phyloP scores from a whole-genome alignment of 2,797 vertebrate species.

The Sebastes vulpes region DNA sequence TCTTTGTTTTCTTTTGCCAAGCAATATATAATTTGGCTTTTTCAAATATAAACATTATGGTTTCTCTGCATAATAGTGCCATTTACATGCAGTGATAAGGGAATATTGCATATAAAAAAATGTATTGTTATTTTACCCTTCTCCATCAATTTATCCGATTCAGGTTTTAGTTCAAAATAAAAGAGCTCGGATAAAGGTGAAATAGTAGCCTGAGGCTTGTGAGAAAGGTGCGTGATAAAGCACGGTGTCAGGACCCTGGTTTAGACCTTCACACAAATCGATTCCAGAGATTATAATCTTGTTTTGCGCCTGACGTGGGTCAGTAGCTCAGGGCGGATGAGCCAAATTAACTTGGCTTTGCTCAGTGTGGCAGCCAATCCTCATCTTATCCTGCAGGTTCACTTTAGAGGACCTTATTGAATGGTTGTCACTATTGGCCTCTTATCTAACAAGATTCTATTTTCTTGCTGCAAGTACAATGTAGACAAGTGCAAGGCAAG shows the following conservation, averaged over 20 bases:
- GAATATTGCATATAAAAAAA: background rate
- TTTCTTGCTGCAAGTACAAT: conserved; percentile 40
- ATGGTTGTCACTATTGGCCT: conserved; percentile 66
- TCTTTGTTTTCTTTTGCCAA: background rate
- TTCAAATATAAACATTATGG: background rate
- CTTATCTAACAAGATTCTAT: conserved; percentile 68
- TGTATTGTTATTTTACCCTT: background rate
- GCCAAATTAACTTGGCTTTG: conserved; percentile 72
- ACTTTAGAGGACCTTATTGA: conserved; percentile 71
- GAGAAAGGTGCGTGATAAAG: conserved; percentile 53
- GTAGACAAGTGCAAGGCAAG: background rate
- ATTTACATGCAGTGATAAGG: conserved; percentile 21
- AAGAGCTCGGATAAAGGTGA: conserved; percentile 37
- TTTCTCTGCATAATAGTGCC: background rate
- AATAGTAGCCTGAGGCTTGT: conserved; percentile 51
- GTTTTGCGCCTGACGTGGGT: conserved; percentile 72
- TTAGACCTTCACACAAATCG: conserved; percentile 77
- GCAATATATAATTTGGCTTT: background rate
- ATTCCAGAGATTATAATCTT: conserved; percentile 83
- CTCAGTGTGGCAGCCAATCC: conserved; percentile 62
- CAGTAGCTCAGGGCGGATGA: conserved; percentile 68
- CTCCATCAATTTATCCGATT: conserved; percentile 10
- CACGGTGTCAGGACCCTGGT: conserved; percentile 64
- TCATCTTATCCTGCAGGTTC: conserved; percentile 61
- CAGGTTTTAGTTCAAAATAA: conserved; percentile 32